Evolutionary conservation across 2,113 vertebrate genomes (phyloP), one percentile per base, ranked within the genome.

Genomic region (Etheostoma cragini): DNA sequence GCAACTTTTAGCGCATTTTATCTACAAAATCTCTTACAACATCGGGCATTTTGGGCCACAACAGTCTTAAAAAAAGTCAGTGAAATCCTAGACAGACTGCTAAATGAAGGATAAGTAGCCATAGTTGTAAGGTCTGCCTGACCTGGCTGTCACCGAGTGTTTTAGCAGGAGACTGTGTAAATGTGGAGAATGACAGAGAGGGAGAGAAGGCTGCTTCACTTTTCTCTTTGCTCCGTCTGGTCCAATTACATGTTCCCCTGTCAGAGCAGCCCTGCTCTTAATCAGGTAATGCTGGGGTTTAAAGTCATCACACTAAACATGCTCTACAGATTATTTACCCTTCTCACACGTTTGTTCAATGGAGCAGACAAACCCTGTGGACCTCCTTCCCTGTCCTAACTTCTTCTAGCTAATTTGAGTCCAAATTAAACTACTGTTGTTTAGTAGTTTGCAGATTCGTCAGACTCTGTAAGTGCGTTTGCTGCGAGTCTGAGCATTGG

Each of bases 231-330:
- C 71, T 86, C 81, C 90, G 90, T 93, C 93, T 90, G 71, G 70
- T 91, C 85, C 88, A 93, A 94, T 94, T 93, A 92, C 67, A 81
- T 92, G 90, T 91, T 82, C 85, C 58, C 45, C 71, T 56, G 84
- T 90, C 89, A 87, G 82, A 81, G 83, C 72, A 81, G 84, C 83
- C 89, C 87, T 56, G 5, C 80, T 92, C 86, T 88, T 94, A 90
- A 94, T 92, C 88, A 86, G 84, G 87, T 93, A 91, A 93, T 90
- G 79, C 89, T 33, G 15, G 72, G 82, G 73, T 93, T 91, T 92
- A 80, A 83, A 82, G 83, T 66, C 83, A 66, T 76, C 65, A 54
- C 58, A 56, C 45, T 76, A 76, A 88, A 85, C 49, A 30, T 83
- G 77, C 73, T 68, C 49, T 42, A 68, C 71, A 78, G 81, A 83